Evolutionary conservation across 1,140 invertebrate genomes (phyloP).

Genomic region (Melanaphis sacchari): DNA sequence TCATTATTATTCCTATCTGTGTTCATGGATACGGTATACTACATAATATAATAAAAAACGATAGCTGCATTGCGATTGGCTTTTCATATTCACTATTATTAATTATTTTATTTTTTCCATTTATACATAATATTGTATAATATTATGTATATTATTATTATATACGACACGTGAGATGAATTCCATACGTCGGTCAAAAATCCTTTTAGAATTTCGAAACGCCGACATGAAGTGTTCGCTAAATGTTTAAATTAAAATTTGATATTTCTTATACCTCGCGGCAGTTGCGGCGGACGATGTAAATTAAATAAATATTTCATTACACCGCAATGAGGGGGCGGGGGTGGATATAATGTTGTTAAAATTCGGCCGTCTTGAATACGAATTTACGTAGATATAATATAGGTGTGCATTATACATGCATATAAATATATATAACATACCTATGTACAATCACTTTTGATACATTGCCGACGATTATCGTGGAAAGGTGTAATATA

Average conservation of each 20-base stretch:
- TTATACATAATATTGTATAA: background rate
- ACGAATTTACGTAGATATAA: background rate
- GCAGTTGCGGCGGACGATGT: background rate
- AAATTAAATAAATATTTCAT: conserved; percentile 44
- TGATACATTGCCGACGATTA: conserved; percentile 15
- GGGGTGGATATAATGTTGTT: conserved; percentile 24
- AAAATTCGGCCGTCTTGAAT: conserved; percentile 24
- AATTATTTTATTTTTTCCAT: background rate
- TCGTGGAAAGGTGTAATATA: background rate
- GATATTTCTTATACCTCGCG: background rate
- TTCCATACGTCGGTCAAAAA: background rate
- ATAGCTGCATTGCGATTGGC: background rate
- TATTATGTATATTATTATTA: background rate
- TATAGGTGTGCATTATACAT: background rate
- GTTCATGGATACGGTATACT: too few relatives aligned
- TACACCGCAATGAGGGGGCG: background rate
- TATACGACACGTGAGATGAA: background rate
- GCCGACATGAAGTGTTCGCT: background rate
- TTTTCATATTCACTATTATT: background rate
- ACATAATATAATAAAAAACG: background rate
- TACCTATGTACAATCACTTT: background rate
- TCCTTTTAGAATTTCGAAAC: background rate
- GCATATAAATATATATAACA: background rate
- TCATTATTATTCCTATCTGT: background rate
- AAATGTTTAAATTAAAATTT: conserved; percentile 36